A percentile compares a stretch with the other conserved stretches of the same genome.
Evolutionary conservation across 2,888 invertebrate species (phyloP).

Genomic region (Minunthozetes semirufus): DNA sequence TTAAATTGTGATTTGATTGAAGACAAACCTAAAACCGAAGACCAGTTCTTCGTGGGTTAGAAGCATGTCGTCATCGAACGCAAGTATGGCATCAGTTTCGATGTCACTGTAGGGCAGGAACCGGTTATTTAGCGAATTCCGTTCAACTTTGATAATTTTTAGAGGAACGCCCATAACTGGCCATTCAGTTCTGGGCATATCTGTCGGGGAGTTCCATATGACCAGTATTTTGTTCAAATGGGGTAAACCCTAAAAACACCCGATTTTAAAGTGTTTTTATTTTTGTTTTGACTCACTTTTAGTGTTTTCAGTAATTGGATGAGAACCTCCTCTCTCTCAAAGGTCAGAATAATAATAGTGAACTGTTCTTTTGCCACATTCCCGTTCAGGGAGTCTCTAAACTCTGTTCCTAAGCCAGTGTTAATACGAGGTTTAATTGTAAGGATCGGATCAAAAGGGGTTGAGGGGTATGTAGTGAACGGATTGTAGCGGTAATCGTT

Average conservation of each 20-base stretch:
- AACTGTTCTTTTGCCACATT: constrained; percentile 93
- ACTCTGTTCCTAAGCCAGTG: constrained; percentile 89
- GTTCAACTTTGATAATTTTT: constrained; percentile 72
- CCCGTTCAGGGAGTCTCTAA: constrained; percentile 89
- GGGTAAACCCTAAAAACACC: constrained; percentile 78
- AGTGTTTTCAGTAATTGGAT: constrained; percentile 74
- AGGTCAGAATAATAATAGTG: constrained; percentile 86
- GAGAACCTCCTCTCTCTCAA: constrained; percentile 83
- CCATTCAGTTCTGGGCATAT: constrained; percentile 72
- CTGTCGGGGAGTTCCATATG: constrained; percentile 87
- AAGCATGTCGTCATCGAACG: constrained; percentile 97
- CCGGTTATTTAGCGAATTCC: constrained; percentile 95
- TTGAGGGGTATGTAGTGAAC: constrained; percentile 76
- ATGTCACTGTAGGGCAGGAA: constrained; percentile 92
- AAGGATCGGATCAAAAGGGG: constrained; percentile 78
- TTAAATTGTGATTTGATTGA: background rate
- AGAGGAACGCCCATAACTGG: constrained; percentile 82
- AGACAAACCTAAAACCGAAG: constrained; percentile 77
- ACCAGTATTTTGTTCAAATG: constrained; percentile 95
- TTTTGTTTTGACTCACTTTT: no score
- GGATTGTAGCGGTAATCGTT: constrained; percentile 75
- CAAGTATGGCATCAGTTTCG: constrained; percentile 94
- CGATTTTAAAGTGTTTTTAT: no score
- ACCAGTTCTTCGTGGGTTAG: constrained; percentile 95
- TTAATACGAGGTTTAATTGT: constrained; percentile 90